A percentile compares a stretch with the other conserved stretches of the same genome.
Evolutionary conservation across 2,113 vertebrate species (phyloP).

Genomic region (Budorcas taxicolor): DNA sequence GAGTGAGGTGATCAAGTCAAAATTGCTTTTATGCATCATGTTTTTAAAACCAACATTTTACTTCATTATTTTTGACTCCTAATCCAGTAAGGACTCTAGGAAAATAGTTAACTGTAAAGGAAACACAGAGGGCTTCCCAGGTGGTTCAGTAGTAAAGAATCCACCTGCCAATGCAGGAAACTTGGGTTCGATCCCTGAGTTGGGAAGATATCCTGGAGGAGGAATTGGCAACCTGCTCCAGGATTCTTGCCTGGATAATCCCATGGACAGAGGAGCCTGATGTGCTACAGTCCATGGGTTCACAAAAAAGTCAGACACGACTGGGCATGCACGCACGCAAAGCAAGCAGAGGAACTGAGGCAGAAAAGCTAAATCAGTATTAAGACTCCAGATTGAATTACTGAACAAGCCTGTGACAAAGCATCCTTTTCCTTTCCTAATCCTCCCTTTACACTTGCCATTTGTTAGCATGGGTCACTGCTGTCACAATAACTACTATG

Average conservation of each 20-base stretch:
- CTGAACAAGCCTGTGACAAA: neutral
- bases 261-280: neutral
- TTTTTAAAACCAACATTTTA: conserved; percentile 7
- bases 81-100: neutral
- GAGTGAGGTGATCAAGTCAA: neutral
- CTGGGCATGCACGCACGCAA: fast-evolving
- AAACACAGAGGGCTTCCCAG: neutral
- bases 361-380: neutral
- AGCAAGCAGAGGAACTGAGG: neutral
- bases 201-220: neutral
- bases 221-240: neutral
- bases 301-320: neutral
- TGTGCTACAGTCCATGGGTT: neutral
- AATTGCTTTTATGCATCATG: neutral
- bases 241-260: neutral
- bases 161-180: neutral
- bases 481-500: neutral
- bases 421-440: neutral
- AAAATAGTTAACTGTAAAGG: neutral
- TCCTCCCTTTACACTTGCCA: neutral
- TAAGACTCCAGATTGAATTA: neutral
- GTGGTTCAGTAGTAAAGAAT: neutral
- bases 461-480: neutral
- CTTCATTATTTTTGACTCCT: neutral
- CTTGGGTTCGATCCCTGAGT: neutral